Conservation (phyloP, 2,888 invertebrate genomes). For the Nephrotoma appendiculata region DNA sequence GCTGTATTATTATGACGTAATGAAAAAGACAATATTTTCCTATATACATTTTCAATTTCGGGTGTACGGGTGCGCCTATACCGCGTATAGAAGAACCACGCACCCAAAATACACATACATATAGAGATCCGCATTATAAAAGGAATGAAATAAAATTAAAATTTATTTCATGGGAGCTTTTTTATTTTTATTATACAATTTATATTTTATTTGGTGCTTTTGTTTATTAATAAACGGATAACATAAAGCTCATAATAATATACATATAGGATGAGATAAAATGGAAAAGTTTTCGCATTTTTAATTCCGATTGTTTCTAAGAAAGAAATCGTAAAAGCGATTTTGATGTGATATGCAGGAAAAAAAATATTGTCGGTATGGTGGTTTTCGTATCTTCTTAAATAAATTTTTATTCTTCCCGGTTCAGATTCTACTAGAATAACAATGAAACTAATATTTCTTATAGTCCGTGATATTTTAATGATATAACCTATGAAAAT, state of each 20-base stretch:
- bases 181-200: background rate
- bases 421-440: too few relatives aligned
- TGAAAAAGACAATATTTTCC: too few relatives aligned
- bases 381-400: background rate
- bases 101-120: too few relatives aligned
- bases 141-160: background rate
- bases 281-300: background rate
- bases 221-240: background rate
- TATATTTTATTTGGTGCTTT: background rate
- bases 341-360: too few relatives aligned
- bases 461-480: too few relatives aligned
- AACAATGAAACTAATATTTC: too few relatives aligned
- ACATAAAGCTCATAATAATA: background rate
- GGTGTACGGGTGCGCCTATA: too few relatives aligned
- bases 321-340: background rate
- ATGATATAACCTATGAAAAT: too few relatives aligned
- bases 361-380: too few relatives aligned
- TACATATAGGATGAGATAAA: background rate
- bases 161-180: background rate
- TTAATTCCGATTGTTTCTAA: background rate
- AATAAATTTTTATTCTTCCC: too few relatives aligned
- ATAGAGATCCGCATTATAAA: background rate
- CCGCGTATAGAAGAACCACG: too few relatives aligned
- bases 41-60: too few relatives aligned
- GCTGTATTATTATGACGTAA: background rate